Conservation (phyloP, 2,888 invertebrate genomes). For the Lochmaea crataegi region DNA sequence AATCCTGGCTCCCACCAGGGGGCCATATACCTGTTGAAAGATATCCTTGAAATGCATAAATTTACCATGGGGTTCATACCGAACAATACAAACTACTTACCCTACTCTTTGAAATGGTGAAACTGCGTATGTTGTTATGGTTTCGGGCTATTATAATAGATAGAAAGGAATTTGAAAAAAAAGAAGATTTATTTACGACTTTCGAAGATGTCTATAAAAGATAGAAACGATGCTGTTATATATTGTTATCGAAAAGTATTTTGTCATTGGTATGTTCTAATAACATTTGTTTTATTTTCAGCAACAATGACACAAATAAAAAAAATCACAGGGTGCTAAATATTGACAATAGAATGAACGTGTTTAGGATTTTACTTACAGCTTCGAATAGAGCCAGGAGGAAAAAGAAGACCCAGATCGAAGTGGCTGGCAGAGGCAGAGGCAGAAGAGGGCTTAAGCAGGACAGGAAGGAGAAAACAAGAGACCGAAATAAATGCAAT, state of each 20-base stretch:
- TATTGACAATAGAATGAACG: no score
- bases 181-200: not conserved
- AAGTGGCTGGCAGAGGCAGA: no score
- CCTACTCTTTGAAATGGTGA: conserved; percentile 18
- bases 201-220: not conserved
- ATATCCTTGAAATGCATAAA: conserved; percentile 38
- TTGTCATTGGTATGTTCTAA: no score
- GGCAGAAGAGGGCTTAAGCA: no score
- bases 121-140: conserved; percentile 15
- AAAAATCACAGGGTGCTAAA: no score
- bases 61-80: conserved; percentile 19
- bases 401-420: no score
- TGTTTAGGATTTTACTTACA: no score
- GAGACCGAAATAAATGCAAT: no score
- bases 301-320: no score
- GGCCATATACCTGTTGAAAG: conserved; percentile 48
- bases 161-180: not conserved
- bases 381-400: no score
- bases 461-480: no score
- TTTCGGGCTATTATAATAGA: conserved; percentile 19
- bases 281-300: no score
- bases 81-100: conserved; percentile 25
- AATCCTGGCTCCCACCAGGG: conserved; percentile 46
- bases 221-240: not conserved
- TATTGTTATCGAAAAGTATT: not conserved